Base-by-base conservation (phyloP, 2,113 vertebrate species). In the Seriola quinqueradiata region DNA sequence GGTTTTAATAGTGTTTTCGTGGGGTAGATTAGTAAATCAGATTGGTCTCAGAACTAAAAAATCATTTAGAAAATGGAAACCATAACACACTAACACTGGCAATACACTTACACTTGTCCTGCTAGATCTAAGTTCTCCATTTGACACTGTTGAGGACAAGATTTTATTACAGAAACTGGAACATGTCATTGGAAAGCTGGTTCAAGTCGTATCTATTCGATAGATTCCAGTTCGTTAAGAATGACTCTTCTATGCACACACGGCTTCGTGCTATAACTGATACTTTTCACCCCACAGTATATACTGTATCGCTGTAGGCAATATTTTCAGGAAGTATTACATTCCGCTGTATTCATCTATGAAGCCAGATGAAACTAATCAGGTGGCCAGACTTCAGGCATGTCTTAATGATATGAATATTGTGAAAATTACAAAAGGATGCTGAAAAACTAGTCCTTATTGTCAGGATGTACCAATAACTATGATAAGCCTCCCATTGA, bases 11-110 rank as follows among this genome's bases (percentile, higher is more conserved):
- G 60, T 77, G 77, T 90, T 66, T 77, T 75, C 34, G 1, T 82
- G 48, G 69, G 71, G 48, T 44, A 83, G 82, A 88, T 92, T 90
- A 84, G 76, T 75, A 76, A 92, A 92, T 87, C 66, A 79, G 59
- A 90, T 87, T 91, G 70, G 86, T 88, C 83, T 91, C 81, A 90
- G 76, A 83, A 79, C 59, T 79, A 79, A 34, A 75, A 82, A 77
- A 82, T 77, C 12, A 76, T 23, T 82, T 70, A 46, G 58, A 89
- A 87, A 74, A 81, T 72, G 0, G 46, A 78, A 65, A 77, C 71
- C 13, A 44, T 67, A 48, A 86, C 21, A 65, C 64, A 14, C 32
- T 9, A 73, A 44, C 50, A n/a, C 32, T 57, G 59, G 40, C 48
- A 65, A 12, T 7, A n/a, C 4, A 5, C 3, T 48, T 14, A 5